phyloP scores from a whole-genome alignment of 2,113 vertebrate species.

The Danio rerio region GRCz12tu NC_133186.1:29158001-29158500 shows the following conservation, averaged over 20 bases:
- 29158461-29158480: neutral
- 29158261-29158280: neutral
- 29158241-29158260: neutral
- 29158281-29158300: no score
- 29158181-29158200: neutral
- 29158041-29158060: slow-evolving; percentile 14
- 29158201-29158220: neutral
- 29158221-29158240: neutral
- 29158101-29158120: neutral
- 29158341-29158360: neutral
- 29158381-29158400: neutral
- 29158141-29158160: neutral
- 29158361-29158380: neutral
- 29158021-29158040: neutral
- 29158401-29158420: neutral
- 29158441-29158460: neutral
- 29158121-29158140: neutral
- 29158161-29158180: neutral
- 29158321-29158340: neutral
- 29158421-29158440: neutral
- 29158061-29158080: slow-evolving; percentile 4
- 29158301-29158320: neutral
- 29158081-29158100: neutral
- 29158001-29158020: neutral
- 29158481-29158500: neutral